These are phyloP conservation scores for Rutpela maculata DNA, from an alignment of 2,888 invertebrate genomes.

Conservation along the genomic window DNA sequence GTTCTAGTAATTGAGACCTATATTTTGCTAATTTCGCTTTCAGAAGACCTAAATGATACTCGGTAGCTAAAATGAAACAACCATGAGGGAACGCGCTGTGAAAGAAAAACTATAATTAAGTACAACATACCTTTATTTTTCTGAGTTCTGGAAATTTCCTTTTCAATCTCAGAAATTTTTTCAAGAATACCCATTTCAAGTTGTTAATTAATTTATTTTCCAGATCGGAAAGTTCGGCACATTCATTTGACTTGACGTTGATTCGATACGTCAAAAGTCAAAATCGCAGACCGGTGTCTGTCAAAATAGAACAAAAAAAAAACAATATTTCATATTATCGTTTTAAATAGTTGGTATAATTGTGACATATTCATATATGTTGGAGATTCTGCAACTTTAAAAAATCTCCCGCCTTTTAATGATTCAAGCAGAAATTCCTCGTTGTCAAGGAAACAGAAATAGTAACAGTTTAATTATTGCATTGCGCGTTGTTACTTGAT, in stretches of 20 bases:
- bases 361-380: background rate
- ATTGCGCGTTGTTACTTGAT: background rate
- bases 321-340: background rate
- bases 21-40: constrained; percentile 98
- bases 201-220: constrained; percentile 35
- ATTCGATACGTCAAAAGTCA: background rate
- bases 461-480: background rate
- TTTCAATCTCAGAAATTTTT: constrained; percentile 98
- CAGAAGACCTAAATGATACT: constrained; percentile 97
- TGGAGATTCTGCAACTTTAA: background rate
- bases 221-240: background rate
- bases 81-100: background rate
- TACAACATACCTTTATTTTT: constrained; percentile 94
- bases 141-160: constrained; percentile 98
- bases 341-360: background rate
- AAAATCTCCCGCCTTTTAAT: background rate
- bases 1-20: constrained; percentile 94
- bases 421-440: background rate
- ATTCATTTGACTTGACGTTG: background rate
- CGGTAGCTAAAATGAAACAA: constrained; percentile 86
- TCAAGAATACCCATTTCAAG: constrained; percentile 95
- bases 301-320: no score
- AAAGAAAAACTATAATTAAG: background rate
- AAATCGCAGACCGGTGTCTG: background rate
- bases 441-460: background rate